These are phyloP conservation scores for Lophura swinhoii DNA, from an alignment of 2,797 vertebrate species.

Conservation along the genomic window DNA sequence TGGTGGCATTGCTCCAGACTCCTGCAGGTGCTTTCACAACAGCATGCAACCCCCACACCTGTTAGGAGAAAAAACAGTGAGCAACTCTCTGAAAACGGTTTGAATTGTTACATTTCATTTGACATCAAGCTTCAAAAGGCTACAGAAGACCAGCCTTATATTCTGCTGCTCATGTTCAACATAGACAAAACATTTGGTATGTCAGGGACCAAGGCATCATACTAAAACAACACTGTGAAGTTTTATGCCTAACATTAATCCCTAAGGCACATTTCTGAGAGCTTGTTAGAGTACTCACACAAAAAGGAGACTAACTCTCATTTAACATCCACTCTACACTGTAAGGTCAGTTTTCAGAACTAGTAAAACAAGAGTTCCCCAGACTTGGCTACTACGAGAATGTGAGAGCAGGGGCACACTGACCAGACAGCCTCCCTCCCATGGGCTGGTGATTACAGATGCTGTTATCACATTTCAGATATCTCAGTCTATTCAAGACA, in stretches of 20 bases:
- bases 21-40: neutral
- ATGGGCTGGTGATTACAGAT: neutral
- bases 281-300: neutral
- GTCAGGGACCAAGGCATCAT: neutral
- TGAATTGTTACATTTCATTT: neutral
- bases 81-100: neutral
- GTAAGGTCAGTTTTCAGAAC: neutral
- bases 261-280: neutral
- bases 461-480: neutral
- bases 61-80: neutral
- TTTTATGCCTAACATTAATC: neutral
- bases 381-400: neutral
- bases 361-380: neutral
- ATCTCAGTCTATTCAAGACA: neutral
- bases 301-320: neutral
- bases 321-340: neutral
- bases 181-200: neutral
- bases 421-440: neutral
- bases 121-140: neutral
- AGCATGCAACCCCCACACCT: slow-evolving; percentile 35
- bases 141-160: neutral
- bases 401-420: neutral
- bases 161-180: neutral
- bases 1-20: slow-evolving; percentile 83
- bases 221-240: neutral